phyloP scores from a whole-genome alignment of 2,113 vertebrate species.

The Alectura lathami region DNA sequence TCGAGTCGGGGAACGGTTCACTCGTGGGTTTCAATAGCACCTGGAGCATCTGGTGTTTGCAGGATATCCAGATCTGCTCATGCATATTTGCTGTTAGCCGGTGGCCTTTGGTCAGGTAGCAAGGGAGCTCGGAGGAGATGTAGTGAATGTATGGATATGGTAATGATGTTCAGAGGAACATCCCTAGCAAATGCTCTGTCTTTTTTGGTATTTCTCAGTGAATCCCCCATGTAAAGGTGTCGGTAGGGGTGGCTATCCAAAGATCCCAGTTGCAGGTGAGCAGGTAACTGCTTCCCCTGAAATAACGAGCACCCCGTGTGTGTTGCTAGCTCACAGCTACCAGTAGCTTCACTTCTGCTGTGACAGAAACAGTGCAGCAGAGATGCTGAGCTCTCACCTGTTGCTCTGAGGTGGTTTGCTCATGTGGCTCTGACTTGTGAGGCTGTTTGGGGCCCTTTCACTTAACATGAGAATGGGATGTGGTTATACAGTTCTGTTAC shows the following conservation, averaged over 20 bases:
- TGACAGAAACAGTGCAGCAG: neutral
- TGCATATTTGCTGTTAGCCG: rapidly evolving
- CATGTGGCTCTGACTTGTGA: neutral
- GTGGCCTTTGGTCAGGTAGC: neutral
- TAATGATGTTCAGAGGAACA: neutral
- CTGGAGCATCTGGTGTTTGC: neutral
- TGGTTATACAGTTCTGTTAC: neutral
- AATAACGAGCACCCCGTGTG: neutral
- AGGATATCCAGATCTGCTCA: neutral
- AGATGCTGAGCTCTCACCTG: neutral
- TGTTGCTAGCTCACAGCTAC: neutral
- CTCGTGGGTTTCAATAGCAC: neutral
- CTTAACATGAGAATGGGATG: neutral
- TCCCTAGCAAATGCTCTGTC: neutral
- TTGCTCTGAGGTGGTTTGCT: neutral
- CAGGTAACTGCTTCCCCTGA: neutral
- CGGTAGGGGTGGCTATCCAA: neutral
- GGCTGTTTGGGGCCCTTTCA: neutral
- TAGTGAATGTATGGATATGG: neutral
- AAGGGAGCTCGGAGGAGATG: neutral
- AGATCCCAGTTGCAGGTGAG: neutral
- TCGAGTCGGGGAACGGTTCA: no score
- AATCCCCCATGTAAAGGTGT: rapidly evolving
- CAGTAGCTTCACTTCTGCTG: neutral
- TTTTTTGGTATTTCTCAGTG: neutral